phyloP scores from a whole-genome alignment of 2,888 invertebrate genomes.

The Clusia tigrina region DNA sequence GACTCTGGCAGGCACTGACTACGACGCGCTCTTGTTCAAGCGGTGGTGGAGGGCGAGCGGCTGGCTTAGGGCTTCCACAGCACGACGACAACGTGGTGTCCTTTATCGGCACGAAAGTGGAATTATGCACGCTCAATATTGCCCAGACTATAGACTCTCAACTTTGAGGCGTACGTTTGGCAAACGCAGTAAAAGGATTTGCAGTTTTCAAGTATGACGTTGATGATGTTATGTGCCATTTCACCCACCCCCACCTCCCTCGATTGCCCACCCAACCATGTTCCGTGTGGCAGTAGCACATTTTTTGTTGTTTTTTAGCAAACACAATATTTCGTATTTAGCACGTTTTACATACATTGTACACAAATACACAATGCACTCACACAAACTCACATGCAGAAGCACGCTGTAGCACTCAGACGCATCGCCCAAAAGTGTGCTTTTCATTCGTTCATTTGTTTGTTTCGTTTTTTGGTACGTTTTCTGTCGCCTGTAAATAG shows the following conservation, averaged over 20 bases:
- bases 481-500: conserved; percentile 2
- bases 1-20: conserved; percentile 24
- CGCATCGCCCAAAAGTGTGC: neutral
- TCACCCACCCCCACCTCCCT: too few species aligned
- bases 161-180: neutral
- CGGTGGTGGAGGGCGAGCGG: conserved; percentile 30
- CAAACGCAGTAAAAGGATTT: neutral
- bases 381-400: neutral
- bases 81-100: conserved; percentile 21
- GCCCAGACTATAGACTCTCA: neutral
- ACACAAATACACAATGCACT: too few species aligned
- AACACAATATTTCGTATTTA: conserved; percentile 3
- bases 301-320: neutral
- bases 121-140: conserved; percentile 31
- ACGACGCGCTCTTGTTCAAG: conserved; percentile 5
- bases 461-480: neutral
- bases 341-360: neutral
- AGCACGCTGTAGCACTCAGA: neutral
- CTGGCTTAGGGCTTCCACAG: conserved; percentile 19
- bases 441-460: neutral
- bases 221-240: neutral
- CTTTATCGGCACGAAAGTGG: conserved; percentile 40
- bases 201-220: neutral
- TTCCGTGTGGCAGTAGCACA: too few species aligned
- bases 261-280: too few species aligned